Evolutionary conservation across 2,797 vertebrate species (phyloP).

Genomic region (Macroramphosus scolopax): DNA sequence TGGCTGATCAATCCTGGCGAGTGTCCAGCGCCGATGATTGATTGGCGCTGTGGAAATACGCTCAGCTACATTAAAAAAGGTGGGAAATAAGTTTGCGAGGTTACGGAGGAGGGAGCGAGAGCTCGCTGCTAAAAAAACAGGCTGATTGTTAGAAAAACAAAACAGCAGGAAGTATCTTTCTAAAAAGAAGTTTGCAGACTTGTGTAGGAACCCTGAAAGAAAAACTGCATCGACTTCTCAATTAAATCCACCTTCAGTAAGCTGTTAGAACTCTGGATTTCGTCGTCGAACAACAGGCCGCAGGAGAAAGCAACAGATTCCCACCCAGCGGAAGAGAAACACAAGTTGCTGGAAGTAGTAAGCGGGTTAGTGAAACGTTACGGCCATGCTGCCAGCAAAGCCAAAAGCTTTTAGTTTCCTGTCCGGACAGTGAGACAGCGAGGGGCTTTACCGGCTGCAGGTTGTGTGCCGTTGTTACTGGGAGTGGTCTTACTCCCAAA

Average conservation of each 20-base stretch:
- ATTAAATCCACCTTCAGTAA: too few relatives aligned
- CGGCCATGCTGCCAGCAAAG: slow-evolving; percentile 27
- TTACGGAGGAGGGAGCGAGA: too few relatives aligned
- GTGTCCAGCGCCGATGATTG: slow-evolving; percentile 11
- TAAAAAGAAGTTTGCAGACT: background rate
- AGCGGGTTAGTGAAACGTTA: slow-evolving; percentile 53
- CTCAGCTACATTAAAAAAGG: background rate
- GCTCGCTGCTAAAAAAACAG: too few relatives aligned
- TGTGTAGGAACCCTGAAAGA: slow-evolving; percentile 8
- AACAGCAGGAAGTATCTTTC: too few relatives aligned
- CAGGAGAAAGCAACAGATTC: slow-evolving; percentile 9
- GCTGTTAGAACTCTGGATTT: too few relatives aligned
- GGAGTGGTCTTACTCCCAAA: slow-evolving; percentile 83
- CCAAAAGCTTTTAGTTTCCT: slow-evolving; percentile 42
- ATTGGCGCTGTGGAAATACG: slow-evolving; percentile 2
- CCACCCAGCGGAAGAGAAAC: slow-evolving; percentile 7
- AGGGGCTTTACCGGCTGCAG: slow-evolving; percentile 79
- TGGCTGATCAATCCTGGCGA: slow-evolving; percentile 20
- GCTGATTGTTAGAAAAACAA: too few relatives aligned
- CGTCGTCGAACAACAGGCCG: too few relatives aligned
- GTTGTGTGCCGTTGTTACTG: slow-evolving; percentile 76
- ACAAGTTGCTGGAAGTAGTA: slow-evolving; percentile 13
- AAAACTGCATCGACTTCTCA: too few relatives aligned
- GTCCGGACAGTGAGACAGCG: slow-evolving; percentile 39
- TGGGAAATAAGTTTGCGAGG: background rate